Evolutionary conservation across 1,140 invertebrate species (phyloP), one percentile per base, ranked within the genome.

Genomic region (Drosophila albomicans): DNA sequence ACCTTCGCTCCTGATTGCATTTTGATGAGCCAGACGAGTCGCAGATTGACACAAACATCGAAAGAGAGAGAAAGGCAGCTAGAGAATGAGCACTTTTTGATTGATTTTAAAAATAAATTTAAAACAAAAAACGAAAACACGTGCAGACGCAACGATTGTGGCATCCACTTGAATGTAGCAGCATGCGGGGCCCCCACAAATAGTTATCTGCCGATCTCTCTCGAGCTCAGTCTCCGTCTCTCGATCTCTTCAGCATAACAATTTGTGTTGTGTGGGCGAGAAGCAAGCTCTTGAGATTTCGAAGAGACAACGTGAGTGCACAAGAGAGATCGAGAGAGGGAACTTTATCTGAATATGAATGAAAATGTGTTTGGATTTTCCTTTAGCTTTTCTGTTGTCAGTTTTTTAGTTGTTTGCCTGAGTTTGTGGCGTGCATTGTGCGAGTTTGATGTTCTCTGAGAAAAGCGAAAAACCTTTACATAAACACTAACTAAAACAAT

Each of bases 21-120:
- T 75, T 74, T 75, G 76, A 70, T 78, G 76, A 75, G 72, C 8
- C 8, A 48, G 15, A 15, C 35, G 41, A 32, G 15, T 13, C 13
- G 38, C 4, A 25, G 54, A 49, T 11, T 25, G 30, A 20, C 6
- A 43, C n/a, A 49, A 15, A 35, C 46, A 15, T 46, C 16, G 54
- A 25, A n/a, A 10, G n/a, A 30, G 16, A 46, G 54, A 46, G 49
- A 56, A 41, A 30, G 71, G 48, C 41, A 25, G 58, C 11, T 67
- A 25, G 20, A 25, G 20, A 25, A 25, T 25, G 65, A 45, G 49
- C 41, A 49, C 25, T 71, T 66, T 82, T 88, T 80, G 84, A 89
- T 88, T 84, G 80, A 89, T 78, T 85, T 89, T 88, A 89, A 88
- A 88, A 88, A 88, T 88, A 88, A 74, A 72, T 75, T 81, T 72